These are phyloP conservation scores for Ostrea denselamellosa DNA, from an alignment of 1,140 invertebrate genomes.

Conservation along the genomic window DNA sequence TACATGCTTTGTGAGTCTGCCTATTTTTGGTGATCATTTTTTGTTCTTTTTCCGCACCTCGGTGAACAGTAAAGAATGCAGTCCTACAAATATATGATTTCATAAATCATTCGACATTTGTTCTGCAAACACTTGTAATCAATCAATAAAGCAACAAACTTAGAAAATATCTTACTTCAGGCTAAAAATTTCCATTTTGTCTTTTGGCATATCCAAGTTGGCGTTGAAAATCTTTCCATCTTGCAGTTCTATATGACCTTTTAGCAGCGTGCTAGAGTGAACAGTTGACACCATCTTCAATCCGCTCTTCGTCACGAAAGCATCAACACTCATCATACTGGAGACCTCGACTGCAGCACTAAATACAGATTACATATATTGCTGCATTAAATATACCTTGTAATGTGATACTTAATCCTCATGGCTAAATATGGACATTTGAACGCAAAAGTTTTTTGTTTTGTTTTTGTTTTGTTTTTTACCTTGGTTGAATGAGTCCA, in stretches of 20 bases:
- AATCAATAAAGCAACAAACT: background rate
- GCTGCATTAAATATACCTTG: background rate
- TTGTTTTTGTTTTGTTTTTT: too few species aligned
- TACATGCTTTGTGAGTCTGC: conserved; percentile 81
- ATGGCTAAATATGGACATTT: background rate
- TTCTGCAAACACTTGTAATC: background rate
- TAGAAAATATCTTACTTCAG: conserved; percentile 80
- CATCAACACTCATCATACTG: conserved; percentile 89
- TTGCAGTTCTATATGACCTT: conserved; percentile 86
- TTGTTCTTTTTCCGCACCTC: conserved; percentile 64
- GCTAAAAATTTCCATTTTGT: conserved; percentile 90
- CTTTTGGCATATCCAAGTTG: conserved; percentile 88
- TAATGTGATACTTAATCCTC: background rate
- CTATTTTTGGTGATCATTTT: conserved; percentile 79
- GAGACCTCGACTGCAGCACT: conserved; percentile 90
- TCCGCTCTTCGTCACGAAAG: conserved; percentile 87
- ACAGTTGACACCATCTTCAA: conserved; percentile 89
- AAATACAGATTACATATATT: conserved; percentile 43
- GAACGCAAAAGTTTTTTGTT: background rate
- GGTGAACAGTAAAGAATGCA: conserved; percentile 70
- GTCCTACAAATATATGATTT: conserved; percentile 61
- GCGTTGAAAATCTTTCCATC: conserved; percentile 85
- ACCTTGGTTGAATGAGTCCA: conserved; percentile 70
- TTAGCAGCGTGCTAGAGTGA: conserved; percentile 89
- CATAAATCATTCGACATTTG: background rate